Evolutionary conservation across 2,113 vertebrate species (phyloP), one percentile per base, ranked within the genome.

Genomic region (Cacatua alba): DNA sequence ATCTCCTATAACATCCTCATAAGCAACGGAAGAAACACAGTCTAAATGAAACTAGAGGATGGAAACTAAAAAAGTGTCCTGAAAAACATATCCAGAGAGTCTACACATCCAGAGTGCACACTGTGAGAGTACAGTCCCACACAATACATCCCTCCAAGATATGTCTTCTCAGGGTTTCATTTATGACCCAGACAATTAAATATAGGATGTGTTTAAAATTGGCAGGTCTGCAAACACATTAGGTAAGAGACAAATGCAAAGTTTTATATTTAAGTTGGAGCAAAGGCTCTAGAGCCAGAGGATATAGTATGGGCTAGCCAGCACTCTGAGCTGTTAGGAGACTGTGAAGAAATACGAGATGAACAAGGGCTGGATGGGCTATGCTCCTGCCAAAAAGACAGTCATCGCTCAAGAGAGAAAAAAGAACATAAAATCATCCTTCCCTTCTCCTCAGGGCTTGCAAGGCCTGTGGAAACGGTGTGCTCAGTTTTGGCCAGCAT

Each of bases 71-170:
- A 31, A n/a, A 59, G 10, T 2, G 1, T 43, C 33, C 35, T 8
- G 4, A 44, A 65, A 79, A 64, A 18, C 19, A 29, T 4, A 65
- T 16, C 11, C 17, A 8, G 18, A 68, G 11, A 23, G 11, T 31
- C 21, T 77, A 39, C 1, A 31, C 14, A 46, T 52, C 7, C 43
- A 53, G 37, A 21, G 11, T 0, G 0, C 25, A n/a, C 0, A 0
- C 4, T 78, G 41, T 15, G 25, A n/a, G 16, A 67, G 17, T 21
- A 37, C n/a, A 46, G 8, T 4, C 17, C 13, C 26, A 20, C 13
- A 8, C 28, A 85, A 17, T 4, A 60, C 17, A 21, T 21, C 6
- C 21, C 53, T 65, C 10, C 16, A 59, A 13, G 14, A n/a, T 18
- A 5, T 18, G 41, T 13, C 10, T 18, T 51, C n/a, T 77, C 14